Evolutionary conservation across 2,113 vertebrate species (phyloP).

Genomic region (Gymnarchus niloticus): DNA sequence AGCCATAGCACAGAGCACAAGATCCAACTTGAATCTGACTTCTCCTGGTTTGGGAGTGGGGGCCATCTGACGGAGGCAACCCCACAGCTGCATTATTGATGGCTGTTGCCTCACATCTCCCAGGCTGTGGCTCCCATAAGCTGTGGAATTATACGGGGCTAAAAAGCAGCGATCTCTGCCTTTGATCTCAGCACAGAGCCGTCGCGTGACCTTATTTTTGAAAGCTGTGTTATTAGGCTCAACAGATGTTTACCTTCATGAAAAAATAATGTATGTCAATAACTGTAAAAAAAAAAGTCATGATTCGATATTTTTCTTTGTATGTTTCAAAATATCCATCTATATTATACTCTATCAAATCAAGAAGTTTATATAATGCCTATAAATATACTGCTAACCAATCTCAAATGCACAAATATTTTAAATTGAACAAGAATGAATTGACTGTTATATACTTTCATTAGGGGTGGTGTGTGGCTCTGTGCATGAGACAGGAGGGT

Average conservation of each 20-base stretch:
- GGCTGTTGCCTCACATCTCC: not conserved
- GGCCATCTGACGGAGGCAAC: not conserved
- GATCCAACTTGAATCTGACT: not conserved
- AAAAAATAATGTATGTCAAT: conserved; percentile 16
- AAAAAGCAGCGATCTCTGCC: not conserved
- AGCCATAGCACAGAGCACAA: not conserved
- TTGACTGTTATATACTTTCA: not conserved
- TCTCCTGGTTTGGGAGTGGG: not conserved
- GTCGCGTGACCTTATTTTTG: not conserved
- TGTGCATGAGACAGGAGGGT: too few species aligned
- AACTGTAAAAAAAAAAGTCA: not conserved
- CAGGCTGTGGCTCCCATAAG: not conserved
- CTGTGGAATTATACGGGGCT: not conserved
- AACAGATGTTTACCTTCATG: conserved; percentile 10
- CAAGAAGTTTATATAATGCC: not conserved
- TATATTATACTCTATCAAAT: not conserved
- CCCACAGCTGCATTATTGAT: conserved; percentile 14
- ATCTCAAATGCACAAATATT: not conserved
- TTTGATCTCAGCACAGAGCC: conserved; percentile 4
- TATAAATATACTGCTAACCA: not conserved
- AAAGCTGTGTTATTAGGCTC: not conserved
- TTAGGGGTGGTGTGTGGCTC: too few species aligned
- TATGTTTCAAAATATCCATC: not conserved
- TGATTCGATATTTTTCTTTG: not conserved
- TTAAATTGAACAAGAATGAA: not conserved